Evolutionary conservation across 2,888 invertebrate species (phyloP), one percentile per base, ranked within the genome.

Genomic region (Patella pellucida): DNA sequence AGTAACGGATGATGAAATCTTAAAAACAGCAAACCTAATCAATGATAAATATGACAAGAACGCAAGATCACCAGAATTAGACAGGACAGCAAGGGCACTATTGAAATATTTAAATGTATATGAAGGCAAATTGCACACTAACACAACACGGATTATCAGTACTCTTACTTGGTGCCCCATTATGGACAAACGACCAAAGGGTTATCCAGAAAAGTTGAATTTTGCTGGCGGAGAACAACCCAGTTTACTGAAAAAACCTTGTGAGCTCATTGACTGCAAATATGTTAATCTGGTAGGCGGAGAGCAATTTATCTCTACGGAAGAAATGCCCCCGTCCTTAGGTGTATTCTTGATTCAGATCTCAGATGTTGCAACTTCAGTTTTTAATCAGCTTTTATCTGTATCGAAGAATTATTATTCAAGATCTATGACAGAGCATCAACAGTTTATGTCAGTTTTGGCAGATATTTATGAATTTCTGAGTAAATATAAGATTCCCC

Each of bases 1-100:
- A 5, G 80, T 86, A 23, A 78, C 79, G 52, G 71, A 78, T 31
- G 80, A 80, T 31, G 85, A 87, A 56, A 19, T 86, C n/a, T 71
- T 82, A 52, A 27, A 71, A 12, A 51, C 75, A 27, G 83, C 83
- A 31, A 68, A 78, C 23, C 67, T 23, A 23, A 23, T 62, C 56
- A n/a, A 72, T 62, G 62, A 1, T 1, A 41, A 9, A 41, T 41
- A 80, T 41, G n/a, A 76, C 14, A 15, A 27, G 5, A 14, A 4
- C 15, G 41, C 16, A 11, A n/a, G 15, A 41, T 62, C 56, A 31
- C 19, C 15, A 15, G 54, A 69, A 2, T 15, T 50, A n/a, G 12
- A n/a, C 15, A 16, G 31, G 52, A 76, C 68, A 41, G 73, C 69
- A 9, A 54, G 68, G n/a, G 41, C 71, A 12, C 19, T 72, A 31